Conservation (phyloP, 2,797 vertebrate genomes). For the Etheostoma perlongum region DNA sequence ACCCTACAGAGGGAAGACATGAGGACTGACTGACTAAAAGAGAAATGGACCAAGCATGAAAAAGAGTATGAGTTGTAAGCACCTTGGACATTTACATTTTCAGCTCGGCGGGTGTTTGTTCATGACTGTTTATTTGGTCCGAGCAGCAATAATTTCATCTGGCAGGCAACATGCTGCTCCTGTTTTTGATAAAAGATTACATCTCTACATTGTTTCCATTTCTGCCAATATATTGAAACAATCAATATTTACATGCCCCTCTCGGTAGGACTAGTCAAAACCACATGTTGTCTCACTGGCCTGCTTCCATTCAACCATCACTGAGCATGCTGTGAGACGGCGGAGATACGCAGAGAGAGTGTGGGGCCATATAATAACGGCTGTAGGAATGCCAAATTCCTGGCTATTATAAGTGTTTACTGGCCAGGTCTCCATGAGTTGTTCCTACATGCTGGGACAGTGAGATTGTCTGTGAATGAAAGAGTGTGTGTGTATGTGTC, state of each 20-base stretch:
- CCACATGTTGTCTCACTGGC: slow-evolving; percentile 71
- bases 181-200: slow-evolving; percentile 73
- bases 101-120: slow-evolving; percentile 45
- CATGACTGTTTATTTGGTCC: slow-evolving; percentile 59
- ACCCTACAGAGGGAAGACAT: slow-evolving; percentile 22
- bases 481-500: slow-evolving; percentile 4
- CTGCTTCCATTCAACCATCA: slow-evolving; percentile 65
- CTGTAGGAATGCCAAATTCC: slow-evolving; percentile 72
- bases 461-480: slow-evolving; percentile 33
- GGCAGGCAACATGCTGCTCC: slow-evolving; percentile 51
- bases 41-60: slow-evolving; percentile 18
- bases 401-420: slow-evolving; percentile 78
- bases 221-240: slow-evolving; percentile 73
- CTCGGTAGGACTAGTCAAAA: slow-evolving; percentile 68
- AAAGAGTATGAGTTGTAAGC: slow-evolving; percentile 28
- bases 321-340: slow-evolving; percentile 43
- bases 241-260: slow-evolving; percentile 77
- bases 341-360: slow-evolving; percentile 44
- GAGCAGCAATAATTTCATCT: slow-evolving; percentile 57
- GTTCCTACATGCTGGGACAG: slow-evolving; percentile 70
- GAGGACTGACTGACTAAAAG: slow-evolving; percentile 28
- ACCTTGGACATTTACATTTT: slow-evolving; percentile 56
- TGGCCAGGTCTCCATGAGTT: slow-evolving; percentile 60
- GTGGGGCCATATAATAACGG: slow-evolving; percentile 63
- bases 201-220: slow-evolving; percentile 71